Percentiles rank a stretch among this genome's conserved stretches.
These are phyloP conservation scores for Saccopteryx leptura DNA, from an alignment of 2,113 vertebrate species.

Conservation along the genomic window DNA sequence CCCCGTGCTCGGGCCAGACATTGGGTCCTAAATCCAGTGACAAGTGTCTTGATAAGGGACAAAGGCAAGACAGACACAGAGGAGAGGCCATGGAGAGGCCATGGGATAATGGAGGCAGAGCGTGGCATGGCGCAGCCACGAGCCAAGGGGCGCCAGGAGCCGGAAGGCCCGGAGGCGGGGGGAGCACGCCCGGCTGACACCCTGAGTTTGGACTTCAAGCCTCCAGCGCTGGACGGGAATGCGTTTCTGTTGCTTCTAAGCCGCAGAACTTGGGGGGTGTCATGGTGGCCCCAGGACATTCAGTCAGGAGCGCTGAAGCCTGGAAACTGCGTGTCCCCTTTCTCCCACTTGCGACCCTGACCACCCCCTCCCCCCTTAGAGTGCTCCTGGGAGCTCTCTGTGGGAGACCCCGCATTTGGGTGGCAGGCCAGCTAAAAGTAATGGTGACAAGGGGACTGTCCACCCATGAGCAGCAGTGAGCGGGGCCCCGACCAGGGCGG, in stretches of 20 bases:
- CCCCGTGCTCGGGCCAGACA: fast-evolving
- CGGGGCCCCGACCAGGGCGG: fast-evolving
- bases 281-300: neutral
- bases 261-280: neutral
- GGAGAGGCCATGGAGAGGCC: neutral
- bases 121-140: fast-evolving
- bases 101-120: fast-evolving
- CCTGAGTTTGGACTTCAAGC: fast-evolving
- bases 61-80: neutral
- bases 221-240: neutral
- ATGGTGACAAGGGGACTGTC: fast-evolving
- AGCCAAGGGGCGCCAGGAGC: fast-evolving
- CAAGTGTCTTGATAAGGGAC: neutral
- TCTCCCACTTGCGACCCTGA: fast-evolving
- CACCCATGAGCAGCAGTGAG: fast-evolving
- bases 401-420: fast-evolving
- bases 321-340: fast-evolving
- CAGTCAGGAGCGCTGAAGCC: neutral
- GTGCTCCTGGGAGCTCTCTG: fast-evolving
- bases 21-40: neutral
- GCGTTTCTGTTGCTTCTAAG: neutral
- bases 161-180: fast-evolving
- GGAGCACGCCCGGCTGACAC: fast-evolving
- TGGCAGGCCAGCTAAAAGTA: neutral
- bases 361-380: too few species aligned